A percentile compares a stretch with the other conserved stretches of the same genome.
These are phyloP conservation scores for Mythimna albipuncta DNA, from an alignment of 2,888 invertebrate genomes.

Conservation along the genomic window DNA sequence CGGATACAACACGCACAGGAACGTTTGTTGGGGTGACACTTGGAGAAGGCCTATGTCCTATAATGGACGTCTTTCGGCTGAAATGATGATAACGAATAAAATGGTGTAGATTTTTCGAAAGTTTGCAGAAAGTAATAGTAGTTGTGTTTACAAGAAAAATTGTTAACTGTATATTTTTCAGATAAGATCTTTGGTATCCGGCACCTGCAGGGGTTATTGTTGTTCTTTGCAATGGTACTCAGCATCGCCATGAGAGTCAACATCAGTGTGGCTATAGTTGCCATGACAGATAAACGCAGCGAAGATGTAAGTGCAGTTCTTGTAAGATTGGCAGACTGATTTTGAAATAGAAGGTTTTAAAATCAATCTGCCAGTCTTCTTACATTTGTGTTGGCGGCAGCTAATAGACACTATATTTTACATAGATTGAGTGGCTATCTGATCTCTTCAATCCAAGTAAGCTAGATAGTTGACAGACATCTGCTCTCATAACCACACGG, in stretches of 20 bases:
- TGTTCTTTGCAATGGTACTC: constrained; percentile 90
- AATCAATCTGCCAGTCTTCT: background rate
- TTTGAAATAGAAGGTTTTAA: too few relatives aligned
- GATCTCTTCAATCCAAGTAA: background rate
- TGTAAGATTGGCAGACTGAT: background rate
- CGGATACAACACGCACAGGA: too few relatives aligned
- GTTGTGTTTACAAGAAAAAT: too few relatives aligned
- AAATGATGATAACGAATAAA: too few relatives aligned
- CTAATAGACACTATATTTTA: background rate
- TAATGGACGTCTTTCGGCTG: too few relatives aligned
- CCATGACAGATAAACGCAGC: constrained; percentile 91
- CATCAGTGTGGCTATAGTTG: constrained; percentile 89
- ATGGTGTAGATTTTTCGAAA: too few relatives aligned
- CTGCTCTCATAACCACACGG: too few relatives aligned
- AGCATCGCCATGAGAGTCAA: constrained; percentile 92
- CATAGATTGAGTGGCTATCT: background rate
- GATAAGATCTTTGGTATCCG: constrained; percentile 74
- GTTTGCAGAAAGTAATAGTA: too few relatives aligned
- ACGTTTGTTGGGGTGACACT: too few relatives aligned
- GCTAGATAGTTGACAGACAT: background rate
- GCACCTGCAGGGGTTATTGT: constrained; percentile 90
- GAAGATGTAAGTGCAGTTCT: constrained; percentile 73
- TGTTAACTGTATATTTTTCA: constrained; percentile 24
- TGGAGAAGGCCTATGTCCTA: too few relatives aligned
- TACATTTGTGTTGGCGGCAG: background rate